Percentiles rank a stretch among this genome's conserved stretches.
Conservation (phyloP, 2,888 invertebrate species). For the Hesperia comma region DNA sequence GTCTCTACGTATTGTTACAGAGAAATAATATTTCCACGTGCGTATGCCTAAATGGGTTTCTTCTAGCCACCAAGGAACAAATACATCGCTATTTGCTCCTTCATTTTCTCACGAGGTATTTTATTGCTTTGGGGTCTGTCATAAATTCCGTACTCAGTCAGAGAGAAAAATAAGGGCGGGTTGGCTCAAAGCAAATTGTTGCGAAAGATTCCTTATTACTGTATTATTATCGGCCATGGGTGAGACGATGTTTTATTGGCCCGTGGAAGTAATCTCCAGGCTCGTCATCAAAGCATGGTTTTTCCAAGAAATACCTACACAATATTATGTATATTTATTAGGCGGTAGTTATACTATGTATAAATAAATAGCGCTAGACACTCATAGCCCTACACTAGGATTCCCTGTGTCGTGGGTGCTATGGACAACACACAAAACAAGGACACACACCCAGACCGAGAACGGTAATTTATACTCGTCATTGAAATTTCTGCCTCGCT, state of each 20-base stretch:
- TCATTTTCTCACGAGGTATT: slow-evolving; percentile 83
- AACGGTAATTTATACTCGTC: too few species aligned
- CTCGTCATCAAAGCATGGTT: too few species aligned
- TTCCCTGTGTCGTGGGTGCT: too few species aligned
- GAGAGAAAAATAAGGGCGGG: slow-evolving; percentile 79
- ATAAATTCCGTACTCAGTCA: slow-evolving; percentile 81
- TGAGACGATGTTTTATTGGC: slow-evolving; percentile 30
- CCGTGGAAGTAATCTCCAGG: neutral
- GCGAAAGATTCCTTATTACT: slow-evolving; percentile 75
- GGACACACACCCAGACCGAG: too few species aligned
- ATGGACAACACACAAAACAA: too few species aligned
- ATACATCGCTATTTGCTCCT: slow-evolving; percentile 83
- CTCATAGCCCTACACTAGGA: too few species aligned
- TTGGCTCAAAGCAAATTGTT: slow-evolving; percentile 70
- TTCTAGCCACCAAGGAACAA: slow-evolving; percentile 78
- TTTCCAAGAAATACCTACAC: too few species aligned
- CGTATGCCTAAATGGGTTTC: slow-evolving; percentile 74
- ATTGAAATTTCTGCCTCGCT: too few species aligned
- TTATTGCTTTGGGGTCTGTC: slow-evolving; percentile 81
- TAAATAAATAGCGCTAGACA: too few species aligned
- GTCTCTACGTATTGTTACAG: slow-evolving; percentile 41
- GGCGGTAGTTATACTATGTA: too few species aligned
- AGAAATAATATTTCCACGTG: slow-evolving; percentile 64
- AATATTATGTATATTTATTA: too few species aligned
- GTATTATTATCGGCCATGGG: slow-evolving; percentile 66